Percentiles rank a stretch among this genome's conserved stretches.
These are phyloP conservation scores for Melanotus villosus DNA, from an alignment of 2,888 invertebrate species.

Conservation along the genomic window DNA sequence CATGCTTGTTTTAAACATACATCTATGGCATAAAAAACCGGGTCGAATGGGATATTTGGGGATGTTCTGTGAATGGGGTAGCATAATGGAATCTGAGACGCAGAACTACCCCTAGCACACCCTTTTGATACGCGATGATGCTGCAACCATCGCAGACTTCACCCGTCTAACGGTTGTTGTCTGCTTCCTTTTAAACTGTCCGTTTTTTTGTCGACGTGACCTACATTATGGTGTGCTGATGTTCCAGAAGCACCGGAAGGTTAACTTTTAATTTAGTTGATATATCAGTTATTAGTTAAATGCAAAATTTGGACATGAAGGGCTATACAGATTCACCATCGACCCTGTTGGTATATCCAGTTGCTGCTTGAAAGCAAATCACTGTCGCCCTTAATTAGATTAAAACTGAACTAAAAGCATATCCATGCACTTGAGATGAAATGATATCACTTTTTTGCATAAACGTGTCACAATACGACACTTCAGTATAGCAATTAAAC, in stretches of 20 bases:
- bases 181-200: slow-evolving; percentile 43
- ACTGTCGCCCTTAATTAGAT: slow-evolving; percentile 27
- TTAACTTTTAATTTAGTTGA: too few species aligned
- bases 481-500: background rate
- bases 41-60: slow-evolving; percentile 67
- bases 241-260: too few species aligned
- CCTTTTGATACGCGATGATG: slow-evolving; percentile 67
- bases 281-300: background rate
- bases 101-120: slow-evolving; percentile 66
- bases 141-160: slow-evolving; percentile 59
- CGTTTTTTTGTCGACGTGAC: slow-evolving; percentile 31
- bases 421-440: slow-evolving; percentile 2
- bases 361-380: slow-evolving; percentile 22
- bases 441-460: background rate
- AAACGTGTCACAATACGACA: background rate
- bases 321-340: background rate
- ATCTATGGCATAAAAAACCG: slow-evolving; percentile 62
- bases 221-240: slow-evolving; percentile 39
- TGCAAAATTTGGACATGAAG: background rate
- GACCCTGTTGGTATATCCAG: background rate
- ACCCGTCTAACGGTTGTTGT: slow-evolving; percentile 54
- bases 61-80: slow-evolving; percentile 67
- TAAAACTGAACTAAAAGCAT: slow-evolving; percentile 18
- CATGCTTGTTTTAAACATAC: slow-evolving; percentile 59
- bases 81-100: slow-evolving; percentile 69